These are phyloP conservation scores for Shinisaurus crocodilurus DNA, from an alignment of 2,113 vertebrate genomes.

Conservation along the genomic window DNA sequence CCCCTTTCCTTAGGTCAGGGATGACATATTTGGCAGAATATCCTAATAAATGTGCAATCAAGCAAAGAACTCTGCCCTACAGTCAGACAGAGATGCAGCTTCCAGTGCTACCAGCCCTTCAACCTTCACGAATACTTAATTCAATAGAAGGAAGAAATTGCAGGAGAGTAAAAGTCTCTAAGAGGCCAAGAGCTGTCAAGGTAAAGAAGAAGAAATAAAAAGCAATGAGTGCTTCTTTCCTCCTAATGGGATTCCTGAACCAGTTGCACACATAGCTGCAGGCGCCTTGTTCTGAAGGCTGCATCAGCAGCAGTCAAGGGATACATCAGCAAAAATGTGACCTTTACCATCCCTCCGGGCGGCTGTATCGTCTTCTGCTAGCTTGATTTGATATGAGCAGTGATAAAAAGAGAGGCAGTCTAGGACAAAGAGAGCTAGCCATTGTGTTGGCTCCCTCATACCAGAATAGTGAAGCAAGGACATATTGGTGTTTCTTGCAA, in stretches of 20 bases:
- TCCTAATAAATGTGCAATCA: constrained; percentile 36
- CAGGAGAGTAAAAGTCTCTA: constrained; percentile 28
- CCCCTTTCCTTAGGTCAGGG: neutral
- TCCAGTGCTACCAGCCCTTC: constrained; percentile 36
- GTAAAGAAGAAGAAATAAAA: constrained; percentile 46
- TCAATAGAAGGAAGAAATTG: constrained; percentile 43
- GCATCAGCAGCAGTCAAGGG: constrained; percentile 54
- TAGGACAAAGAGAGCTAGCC: constrained; percentile 39
- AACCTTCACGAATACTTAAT: constrained; percentile 45
- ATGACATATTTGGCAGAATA: constrained; percentile 25
- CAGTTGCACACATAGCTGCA: constrained; percentile 56
- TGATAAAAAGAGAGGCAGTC: constrained; percentile 52
- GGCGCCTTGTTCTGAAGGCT: constrained; percentile 55
- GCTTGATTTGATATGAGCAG: constrained; percentile 28
- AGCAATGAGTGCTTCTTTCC: constrained; percentile 23
- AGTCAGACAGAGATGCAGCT: constrained; percentile 29
- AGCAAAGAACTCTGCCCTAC: constrained; percentile 35
- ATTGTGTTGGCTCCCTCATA: neutral
- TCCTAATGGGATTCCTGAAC: constrained; percentile 47
- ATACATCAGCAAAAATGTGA: constrained; percentile 57
- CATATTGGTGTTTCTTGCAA: neutral
- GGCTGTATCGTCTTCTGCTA: constrained; percentile 40
- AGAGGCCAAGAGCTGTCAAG: constrained; percentile 34
- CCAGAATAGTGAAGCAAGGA: rapidly evolving
- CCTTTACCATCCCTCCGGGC: constrained; percentile 63